A percentile compares a stretch with the other conserved stretches of the same genome.
phyloP scores from a whole-genome alignment of 2,797 vertebrate species.

The Otolemur crassicaudatus region DNA sequence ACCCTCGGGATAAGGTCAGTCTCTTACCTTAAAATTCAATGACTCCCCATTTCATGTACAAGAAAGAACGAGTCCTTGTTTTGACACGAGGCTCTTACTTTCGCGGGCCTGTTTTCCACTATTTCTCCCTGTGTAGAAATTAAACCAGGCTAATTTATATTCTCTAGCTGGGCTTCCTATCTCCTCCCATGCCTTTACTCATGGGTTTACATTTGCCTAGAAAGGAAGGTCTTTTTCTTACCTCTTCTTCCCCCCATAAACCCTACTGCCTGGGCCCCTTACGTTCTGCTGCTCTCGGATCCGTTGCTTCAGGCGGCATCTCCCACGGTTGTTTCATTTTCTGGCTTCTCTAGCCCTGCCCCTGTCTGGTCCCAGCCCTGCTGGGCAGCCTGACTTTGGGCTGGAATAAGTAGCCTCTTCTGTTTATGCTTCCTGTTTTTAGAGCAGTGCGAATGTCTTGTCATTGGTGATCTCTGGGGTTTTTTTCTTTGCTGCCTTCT shows the following conservation, averaged over 20 bases:
- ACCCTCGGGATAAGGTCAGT: neutral
- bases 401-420: neutral
- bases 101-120: neutral
- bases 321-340: neutral
- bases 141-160: neutral
- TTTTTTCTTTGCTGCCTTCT: neutral
- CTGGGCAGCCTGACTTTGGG: neutral
- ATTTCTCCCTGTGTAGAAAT: neutral
- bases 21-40: neutral
- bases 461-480: neutral
- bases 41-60: neutral
- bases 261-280: too few species aligned
- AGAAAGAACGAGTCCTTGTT: neutral
- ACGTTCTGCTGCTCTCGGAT: neutral
- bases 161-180: neutral
- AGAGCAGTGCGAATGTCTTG: too few species aligned
- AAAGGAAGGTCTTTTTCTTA: neutral
- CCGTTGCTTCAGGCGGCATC: neutral
- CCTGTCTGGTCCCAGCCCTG: neutral
- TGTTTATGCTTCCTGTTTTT: neutral
- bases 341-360: neutral
- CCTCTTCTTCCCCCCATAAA: neutral
- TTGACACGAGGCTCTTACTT: neutral
- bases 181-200: neutral
- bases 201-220: neutral